These are phyloP conservation scores for Vespertilio murinus DNA, from an alignment of 2,797 vertebrate species.

Conservation along the genomic window DNA sequence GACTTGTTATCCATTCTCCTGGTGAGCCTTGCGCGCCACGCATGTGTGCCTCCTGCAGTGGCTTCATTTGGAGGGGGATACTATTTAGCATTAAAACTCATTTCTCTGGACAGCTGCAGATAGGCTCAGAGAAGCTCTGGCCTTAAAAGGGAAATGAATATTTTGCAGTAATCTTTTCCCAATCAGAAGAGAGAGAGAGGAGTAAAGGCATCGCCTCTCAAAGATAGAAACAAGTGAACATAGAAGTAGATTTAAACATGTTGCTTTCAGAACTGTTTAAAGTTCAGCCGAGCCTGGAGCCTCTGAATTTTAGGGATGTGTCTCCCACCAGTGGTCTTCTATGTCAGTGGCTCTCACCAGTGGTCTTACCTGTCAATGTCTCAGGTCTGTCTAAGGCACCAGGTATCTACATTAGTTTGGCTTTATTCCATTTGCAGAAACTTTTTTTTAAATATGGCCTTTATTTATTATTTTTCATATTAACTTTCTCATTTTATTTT, in stretches of 20 bases:
- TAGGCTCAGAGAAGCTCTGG: background rate
- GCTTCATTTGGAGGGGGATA: background rate
- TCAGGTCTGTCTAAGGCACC: background rate
- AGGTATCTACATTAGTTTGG: rapidly evolving
- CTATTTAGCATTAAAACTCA: background rate
- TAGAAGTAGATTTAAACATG: background rate
- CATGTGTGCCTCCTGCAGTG: background rate
- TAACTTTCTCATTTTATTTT: too few relatives aligned
- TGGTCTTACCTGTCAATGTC: background rate
- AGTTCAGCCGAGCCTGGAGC: background rate
- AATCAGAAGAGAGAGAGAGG: background rate
- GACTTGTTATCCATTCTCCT: background rate
- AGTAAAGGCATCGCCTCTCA: background rate
- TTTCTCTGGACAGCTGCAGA: background rate
- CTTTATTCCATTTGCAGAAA: background rate
- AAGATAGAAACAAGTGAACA: background rate
- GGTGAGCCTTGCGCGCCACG: background rate
- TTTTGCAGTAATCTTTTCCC: background rate
- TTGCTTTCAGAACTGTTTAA: background rate
- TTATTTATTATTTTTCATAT: background rate
- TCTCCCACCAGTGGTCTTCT: background rate
- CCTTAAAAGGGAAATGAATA: background rate
- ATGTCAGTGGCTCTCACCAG: background rate
- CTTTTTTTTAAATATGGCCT: background rate
- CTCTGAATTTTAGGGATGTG: background rate